Base-by-base conservation (phyloP, 2,888 invertebrate species). In the Aquatica leii region DNA sequence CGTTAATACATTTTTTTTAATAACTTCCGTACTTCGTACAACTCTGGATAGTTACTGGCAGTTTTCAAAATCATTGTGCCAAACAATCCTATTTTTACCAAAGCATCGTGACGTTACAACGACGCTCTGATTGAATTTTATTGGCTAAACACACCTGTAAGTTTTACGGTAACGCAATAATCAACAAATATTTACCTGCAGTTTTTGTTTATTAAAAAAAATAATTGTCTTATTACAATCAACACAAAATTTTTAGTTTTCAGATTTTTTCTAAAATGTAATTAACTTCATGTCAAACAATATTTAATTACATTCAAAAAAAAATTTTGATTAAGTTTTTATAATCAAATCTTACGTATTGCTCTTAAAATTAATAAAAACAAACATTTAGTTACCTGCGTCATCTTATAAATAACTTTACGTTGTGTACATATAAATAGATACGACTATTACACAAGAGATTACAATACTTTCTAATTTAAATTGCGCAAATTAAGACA, bases 21-120 rank as follows among this genome's bases (percentile, higher is more conserved):
- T n/a, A 73, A 69, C 66, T 69, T 69, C 72, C 74, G 70, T 70
- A 73, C 72, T 70, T 70, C 73, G 71, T 70, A 70, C 71, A 60
- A 53, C 59, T 58, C 66, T 71, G 66, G 64, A 71, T 66, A 73
- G 71, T 74, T 74, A 77, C 77, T 78, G 78, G 75, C 74, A 74
- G 71, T 67, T 73, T 74, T 75, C 70, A 66, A 63, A 68, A 67
- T 69, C 70, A 71, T 72, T 73, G 68, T 77, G 77, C 77, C 77
- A 77, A 78, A 77, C 77, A 76, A 74, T 76, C 76, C 77, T 78
- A 78, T 78, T 78, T 78, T 78, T 78, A 77, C 73, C 75, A 59
- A 57, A 63, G 65, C 62, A 62, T 64, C 64, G 70, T 77, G 77
- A 77, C 77, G 77, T 71, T 70, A 41, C 54, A 58, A 70, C 65